Evolutionary conservation across 1,140 invertebrate genomes (phyloP).

Genomic region (Panagrolaimus sp.): DNA sequence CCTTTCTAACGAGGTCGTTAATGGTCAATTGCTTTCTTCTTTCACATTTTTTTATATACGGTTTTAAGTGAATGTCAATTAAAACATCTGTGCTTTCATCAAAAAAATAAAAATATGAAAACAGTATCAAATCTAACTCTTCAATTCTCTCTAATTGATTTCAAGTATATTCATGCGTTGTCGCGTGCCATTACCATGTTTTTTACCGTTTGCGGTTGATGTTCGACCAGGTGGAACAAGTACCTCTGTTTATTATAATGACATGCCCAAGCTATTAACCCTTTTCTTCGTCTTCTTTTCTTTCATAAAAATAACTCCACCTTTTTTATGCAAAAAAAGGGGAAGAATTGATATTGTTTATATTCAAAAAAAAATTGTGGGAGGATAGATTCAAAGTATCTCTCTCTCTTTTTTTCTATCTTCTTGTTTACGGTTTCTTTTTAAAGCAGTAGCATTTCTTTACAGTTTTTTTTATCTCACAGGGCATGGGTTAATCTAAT

Average conservation of each 20-base stretch:
- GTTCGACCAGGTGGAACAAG: constrained; percentile 18
- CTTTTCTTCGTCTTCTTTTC: neutral
- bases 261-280: constrained; percentile 3
- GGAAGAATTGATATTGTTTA: too few species aligned
- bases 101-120: neutral
- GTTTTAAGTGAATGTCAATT: constrained; percentile 16
- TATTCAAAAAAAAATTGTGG: too few species aligned
- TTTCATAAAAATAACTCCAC: too few species aligned
- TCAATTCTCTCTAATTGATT: neutral
- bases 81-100: constrained; percentile 6
- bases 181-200: constrained; percentile 9
- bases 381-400: neutral
- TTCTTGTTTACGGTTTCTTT: neutral
- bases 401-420: neutral
- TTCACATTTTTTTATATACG: too few species aligned
- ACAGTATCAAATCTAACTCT: neutral
- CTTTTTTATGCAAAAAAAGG: too few species aligned
- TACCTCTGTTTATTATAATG: neutral
- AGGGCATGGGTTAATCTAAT: too few species aligned
- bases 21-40: neutral
- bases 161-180: neutral
- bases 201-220: constrained; percentile 4
- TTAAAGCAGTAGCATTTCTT: too few species aligned
- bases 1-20: constrained; percentile 5
- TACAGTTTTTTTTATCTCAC: too few species aligned